Evolutionary conservation across 2,888 invertebrate genomes (phyloP), one percentile per base, ranked within the genome.

Genomic region (Tinea semifulvella): DNA sequence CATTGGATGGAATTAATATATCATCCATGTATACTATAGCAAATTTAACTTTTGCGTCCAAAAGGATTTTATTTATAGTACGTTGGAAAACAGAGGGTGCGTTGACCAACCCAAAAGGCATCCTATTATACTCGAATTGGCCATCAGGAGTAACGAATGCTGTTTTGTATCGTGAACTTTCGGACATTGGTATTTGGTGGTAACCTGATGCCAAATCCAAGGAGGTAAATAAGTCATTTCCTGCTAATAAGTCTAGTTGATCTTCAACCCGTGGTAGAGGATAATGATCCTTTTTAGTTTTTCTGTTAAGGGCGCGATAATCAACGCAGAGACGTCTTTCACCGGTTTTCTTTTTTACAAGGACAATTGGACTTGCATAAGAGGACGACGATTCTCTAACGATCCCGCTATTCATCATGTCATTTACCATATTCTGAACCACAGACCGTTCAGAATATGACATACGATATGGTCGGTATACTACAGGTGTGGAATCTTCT

Each of bases 141-240:
- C 60, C 57, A 10, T 53, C 53, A 1, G 56, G 58, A 0, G 58
- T 60, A 1, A 62, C 51, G 45, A 65, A 64, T 1, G 61, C 55
- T 0, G 62, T 65, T 18, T 55, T 55, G 36, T 57, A 53, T 18
- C 47, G 46, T 13, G 56, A 53, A 4, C 44, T 43, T 19, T 51
- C 48, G 11, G 50, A 47, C 1, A 61, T 45, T 8, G n/a, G n/a
- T n/a, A n/a, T n/a, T n/a, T n/a, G 48, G 46, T 1, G 62, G 57
- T 44, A 61, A 59, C 31, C 60, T 55, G 48, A 58, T 59, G 0
- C 57, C 56, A 25, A 56, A 56, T 18, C 48, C 50, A 2, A 61
- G 22, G 8, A 57, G 47, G 13, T 56, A 43, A 58, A 59, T 19
- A 52, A 48, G 11, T 38, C 52, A 1, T 55, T 54, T 1, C 50